Base-by-base conservation (phyloP, 2,113 vertebrate genomes). In the Candoia aspera region DNA sequence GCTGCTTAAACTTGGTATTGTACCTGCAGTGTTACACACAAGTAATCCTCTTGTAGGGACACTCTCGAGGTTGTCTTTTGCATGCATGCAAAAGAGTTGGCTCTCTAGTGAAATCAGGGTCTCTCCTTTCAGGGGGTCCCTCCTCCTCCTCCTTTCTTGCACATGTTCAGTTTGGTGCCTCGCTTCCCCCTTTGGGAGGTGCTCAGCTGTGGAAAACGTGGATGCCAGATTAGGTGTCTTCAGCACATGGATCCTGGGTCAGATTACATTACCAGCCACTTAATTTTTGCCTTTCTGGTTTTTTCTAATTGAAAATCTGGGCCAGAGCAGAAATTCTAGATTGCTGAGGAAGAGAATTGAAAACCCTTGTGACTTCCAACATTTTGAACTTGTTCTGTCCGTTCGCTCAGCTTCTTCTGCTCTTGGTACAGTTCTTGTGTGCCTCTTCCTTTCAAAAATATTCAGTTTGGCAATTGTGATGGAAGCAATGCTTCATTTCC, bases 361-460 rank as follows among this genome's bases (percentile, higher is more conserved):
- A 87, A 73, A 57, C 53, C 15, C n/a, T 33, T 1, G 13, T 17
- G 49, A 8, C n/a, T 26, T 55, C 23, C 42, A 23, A 8, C 21
- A 17, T 37, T 21, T 37, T 26, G 29, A 68, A 29, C 13, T 15
- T 11, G 2, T n/a, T 2, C 19, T 54, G 60, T 10, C 46, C 37
- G 15, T 58, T 57, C 37, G 19, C 62, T 86, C 3, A 21, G 11
- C 12, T 46, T 9, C n/a, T 29, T 12, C 85, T 13, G 53, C 54
- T 13, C 12, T 91, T 12, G 55, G 29, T 37, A 13, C 46, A 9
- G 33, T 42, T 2, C 24, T 54, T 13, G 60, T 4, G 23, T 55
- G n/a, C 60, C 23, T 91, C 49, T 91, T 64, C 90, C 53, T 87
- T 87, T 57, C 21, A 55, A 42, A 91, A 87, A 91, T 90, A 90